phyloP scores from a whole-genome alignment of 1,140 invertebrate genomes.

The Neodiprion fabricii region DNA sequence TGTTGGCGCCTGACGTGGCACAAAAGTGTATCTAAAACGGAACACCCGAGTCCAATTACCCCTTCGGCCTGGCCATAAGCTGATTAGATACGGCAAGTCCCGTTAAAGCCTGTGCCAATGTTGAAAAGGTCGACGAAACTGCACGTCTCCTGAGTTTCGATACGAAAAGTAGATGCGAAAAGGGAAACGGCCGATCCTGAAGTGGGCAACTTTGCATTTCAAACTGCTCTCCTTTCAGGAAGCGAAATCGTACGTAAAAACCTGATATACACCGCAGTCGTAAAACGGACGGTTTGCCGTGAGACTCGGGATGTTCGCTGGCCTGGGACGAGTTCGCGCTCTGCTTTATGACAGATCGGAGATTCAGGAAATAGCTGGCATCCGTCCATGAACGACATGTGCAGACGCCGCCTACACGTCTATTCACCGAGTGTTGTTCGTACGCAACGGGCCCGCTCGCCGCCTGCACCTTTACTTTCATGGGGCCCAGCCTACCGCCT shows the following conservation, averaged over 20 bases:
- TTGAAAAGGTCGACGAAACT: no score
- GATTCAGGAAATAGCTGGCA: constrained; percentile 2
- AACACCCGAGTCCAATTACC: no score
- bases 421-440: neutral
- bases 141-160: no score
- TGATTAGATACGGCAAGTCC: no score
- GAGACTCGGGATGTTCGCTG: no score
- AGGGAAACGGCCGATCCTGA: neutral
- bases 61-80: no score
- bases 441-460: neutral
- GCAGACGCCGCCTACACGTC: neutral
- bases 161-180: neutral
- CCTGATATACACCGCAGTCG: neutral
- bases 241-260: neutral
- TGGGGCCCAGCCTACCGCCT: neutral
- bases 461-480: constrained; percentile 4
- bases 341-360: neutral
- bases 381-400: neutral
- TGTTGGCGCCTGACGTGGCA: no score
- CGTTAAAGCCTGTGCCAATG: no score
- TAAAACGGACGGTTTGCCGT: neutral
- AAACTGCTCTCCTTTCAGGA: no score
- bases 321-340: neutral
- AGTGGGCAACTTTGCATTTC: no score
- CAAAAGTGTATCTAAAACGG: no score